These are phyloP conservation scores for Bombyx mandarina DNA, from an alignment of 1,140 invertebrate genomes.

Conservation along the genomic window DNA sequence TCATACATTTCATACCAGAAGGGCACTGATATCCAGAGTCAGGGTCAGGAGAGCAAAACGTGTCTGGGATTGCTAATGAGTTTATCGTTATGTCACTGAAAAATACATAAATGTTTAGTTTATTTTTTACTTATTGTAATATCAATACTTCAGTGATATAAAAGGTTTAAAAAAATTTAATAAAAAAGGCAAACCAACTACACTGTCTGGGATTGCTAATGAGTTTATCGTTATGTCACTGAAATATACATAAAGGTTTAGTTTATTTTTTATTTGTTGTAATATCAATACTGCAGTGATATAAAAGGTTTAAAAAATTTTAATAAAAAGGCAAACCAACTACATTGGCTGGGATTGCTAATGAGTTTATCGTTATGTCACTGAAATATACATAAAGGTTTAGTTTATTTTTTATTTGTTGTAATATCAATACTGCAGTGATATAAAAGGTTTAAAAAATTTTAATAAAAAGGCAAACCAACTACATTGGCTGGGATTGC, in stretches of 20 bases:
- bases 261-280: background rate
- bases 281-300: slow-evolving; percentile 35
- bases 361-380: slow-evolving; percentile 91
- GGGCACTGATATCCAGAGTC: slow-evolving; percentile 96
- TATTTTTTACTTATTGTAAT: background rate
- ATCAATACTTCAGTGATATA: slow-evolving; percentile 66
- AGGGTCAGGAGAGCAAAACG: slow-evolving; percentile 95
- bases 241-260: slow-evolving; percentile 29
- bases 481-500: slow-evolving; percentile 99
- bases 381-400: slow-evolving; percentile 64
- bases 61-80: slow-evolving; percentile 97
- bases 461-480: slow-evolving; percentile 96
- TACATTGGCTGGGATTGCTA: slow-evolving; percentile 99
- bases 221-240: slow-evolving; percentile 94
- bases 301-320: slow-evolving; percentile 94
- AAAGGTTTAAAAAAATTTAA: slow-evolving; percentile 97
- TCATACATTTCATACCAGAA: slow-evolving; percentile 94
- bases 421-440: slow-evolving; percentile 22
- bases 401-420: background rate
- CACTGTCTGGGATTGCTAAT: slow-evolving; percentile 96
- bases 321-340: slow-evolving; percentile 98
- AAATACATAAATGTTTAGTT: slow-evolving; percentile 16
- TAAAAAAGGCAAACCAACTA: slow-evolving; percentile 82
- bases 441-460: slow-evolving; percentile 93
- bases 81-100: slow-evolving; percentile 91